Evolutionary conservation across 2,797 vertebrate genomes (phyloP).

Genomic region (Melanotaenia boesemani): DNA sequence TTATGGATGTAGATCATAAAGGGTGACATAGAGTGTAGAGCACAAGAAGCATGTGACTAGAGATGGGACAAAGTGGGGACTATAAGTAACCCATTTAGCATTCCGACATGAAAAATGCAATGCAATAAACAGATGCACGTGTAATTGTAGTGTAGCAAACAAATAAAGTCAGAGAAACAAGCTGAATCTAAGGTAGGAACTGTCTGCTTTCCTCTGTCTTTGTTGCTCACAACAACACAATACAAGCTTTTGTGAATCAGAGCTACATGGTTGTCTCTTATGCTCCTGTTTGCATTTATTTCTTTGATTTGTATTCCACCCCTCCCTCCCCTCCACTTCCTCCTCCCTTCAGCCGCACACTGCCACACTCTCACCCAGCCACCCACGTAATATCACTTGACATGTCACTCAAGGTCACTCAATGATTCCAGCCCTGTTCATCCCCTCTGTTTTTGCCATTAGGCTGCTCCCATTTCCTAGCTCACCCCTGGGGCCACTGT

Average conservation of each 20-base stretch:
- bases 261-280: slow-evolving; percentile 12
- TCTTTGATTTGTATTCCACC: slow-evolving; percentile 47
- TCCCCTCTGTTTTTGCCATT: slow-evolving; percentile 79
- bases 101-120: slow-evolving; percentile 19
- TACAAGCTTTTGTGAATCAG: slow-evolving; percentile 38
- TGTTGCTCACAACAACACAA: slow-evolving; percentile 16
- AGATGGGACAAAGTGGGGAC: slow-evolving; percentile 36
- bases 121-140: slow-evolving; percentile 7
- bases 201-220: slow-evolving; percentile 18
- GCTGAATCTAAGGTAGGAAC: slow-evolving; percentile 23
- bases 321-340: not conserved
- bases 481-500: slow-evolving; percentile 74
- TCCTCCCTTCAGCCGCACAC: slow-evolving; percentile 1
- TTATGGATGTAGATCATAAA: slow-evolving; percentile 52
- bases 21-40: slow-evolving; percentile 16
- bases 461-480: slow-evolving; percentile 80
- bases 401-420: slow-evolving; percentile 84
- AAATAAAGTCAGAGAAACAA: slow-evolving; percentile 27
- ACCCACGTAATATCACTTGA: slow-evolving; percentile 84
- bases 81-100: slow-evolving; percentile 31
- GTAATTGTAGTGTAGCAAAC: slow-evolving; percentile 14
- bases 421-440: slow-evolving; percentile 79
- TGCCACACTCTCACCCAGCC: slow-evolving; percentile 71
- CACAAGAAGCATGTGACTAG: slow-evolving; percentile 35
- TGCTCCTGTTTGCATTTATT: slow-evolving; percentile 29